phyloP scores from a whole-genome alignment of 2,888 invertebrate genomes.

The Caenorhabditis afra region DNA sequence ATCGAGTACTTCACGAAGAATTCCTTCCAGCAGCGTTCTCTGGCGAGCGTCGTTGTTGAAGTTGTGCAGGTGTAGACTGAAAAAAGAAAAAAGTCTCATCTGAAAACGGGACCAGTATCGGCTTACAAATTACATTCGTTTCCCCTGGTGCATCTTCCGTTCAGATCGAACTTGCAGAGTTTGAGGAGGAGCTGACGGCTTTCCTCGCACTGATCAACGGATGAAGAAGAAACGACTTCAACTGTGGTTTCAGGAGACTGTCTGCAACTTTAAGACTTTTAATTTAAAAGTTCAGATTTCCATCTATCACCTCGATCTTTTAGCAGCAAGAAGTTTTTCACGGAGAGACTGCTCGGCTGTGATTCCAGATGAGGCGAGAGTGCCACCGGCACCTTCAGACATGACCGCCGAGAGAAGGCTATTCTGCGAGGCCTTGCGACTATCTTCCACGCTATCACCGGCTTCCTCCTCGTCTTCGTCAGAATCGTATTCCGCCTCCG shows the following conservation, averaged over 20 bases:
- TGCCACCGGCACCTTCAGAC: background rate
- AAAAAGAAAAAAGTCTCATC: conserved; percentile 4
- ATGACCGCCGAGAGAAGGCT: background rate
- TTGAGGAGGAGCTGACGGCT: conserved; percentile 20
- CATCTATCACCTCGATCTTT: background rate
- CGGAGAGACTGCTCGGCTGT: background rate
- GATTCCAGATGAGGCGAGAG: background rate
- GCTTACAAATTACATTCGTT: conserved; percentile 43
- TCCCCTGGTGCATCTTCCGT: conserved; percentile 40
- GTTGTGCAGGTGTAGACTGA: conserved; percentile 39
- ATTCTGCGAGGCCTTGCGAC: background rate
- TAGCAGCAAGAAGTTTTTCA: conserved; percentile 13
- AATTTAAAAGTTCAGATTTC: background rate
- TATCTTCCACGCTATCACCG: background rate
- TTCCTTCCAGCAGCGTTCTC: conserved; percentile 21
- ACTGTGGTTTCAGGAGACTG: conserved; percentile 5
- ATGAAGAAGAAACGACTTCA: background rate
- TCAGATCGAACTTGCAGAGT: conserved; percentile 55
- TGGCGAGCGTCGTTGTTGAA: conserved; percentile 17
- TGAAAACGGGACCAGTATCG: background rate
- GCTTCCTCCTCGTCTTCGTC: conserved; percentile 21
- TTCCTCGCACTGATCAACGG: conserved; percentile 7
- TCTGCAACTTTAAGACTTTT: background rate
- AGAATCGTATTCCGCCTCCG: conserved; percentile 16
- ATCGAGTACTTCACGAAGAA: conserved; percentile 38